Evolutionary conservation across 2,888 invertebrate species (phyloP).

Genomic region (Neoascia interrupta): DNA sequence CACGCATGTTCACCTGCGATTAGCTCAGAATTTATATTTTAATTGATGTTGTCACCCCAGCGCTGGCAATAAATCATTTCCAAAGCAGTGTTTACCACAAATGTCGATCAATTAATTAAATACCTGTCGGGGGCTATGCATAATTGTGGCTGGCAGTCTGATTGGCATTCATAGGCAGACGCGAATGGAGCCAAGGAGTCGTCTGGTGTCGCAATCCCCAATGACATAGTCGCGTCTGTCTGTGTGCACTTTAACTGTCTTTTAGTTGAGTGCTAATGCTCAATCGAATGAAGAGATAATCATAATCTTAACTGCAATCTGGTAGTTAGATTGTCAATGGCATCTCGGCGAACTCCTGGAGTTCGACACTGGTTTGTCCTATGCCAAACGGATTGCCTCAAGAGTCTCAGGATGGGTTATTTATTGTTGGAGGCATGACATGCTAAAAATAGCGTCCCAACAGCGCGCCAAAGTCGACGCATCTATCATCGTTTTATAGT

Average conservation of each 20-base stretch:
- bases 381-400: neutral
- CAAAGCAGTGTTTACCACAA: conserved; percentile 50
- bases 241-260: conserved; percentile 7
- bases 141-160: too few relatives aligned
- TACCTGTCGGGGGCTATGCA: conserved; percentile 54
- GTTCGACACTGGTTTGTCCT: neutral
- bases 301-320: conserved; percentile 20
- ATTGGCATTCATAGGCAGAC: too few relatives aligned
- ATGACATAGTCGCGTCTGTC: conserved; percentile 21
- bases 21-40: too few relatives aligned
- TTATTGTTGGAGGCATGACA: conserved; percentile 12
- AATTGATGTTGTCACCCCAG: conserved; percentile 50
- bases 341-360: neutral
- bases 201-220: neutral
- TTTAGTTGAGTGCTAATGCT: conserved; percentile 60
- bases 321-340: conserved; percentile 4
- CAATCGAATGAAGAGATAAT: conserved; percentile 41
- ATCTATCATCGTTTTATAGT: conserved; percentile 14
- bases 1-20: conserved; percentile 66
- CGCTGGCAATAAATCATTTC: conserved; percentile 51
- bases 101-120: conserved; percentile 67
- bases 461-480: conserved; percentile 31
- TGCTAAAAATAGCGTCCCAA: neutral
- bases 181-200: too few relatives aligned
- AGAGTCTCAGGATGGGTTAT: too few relatives aligned